A percentile compares a stretch with the other conserved stretches of the same genome.
phyloP scores from a whole-genome alignment of 2,888 invertebrate genomes.

The Polydrusus cervinus region DNA sequence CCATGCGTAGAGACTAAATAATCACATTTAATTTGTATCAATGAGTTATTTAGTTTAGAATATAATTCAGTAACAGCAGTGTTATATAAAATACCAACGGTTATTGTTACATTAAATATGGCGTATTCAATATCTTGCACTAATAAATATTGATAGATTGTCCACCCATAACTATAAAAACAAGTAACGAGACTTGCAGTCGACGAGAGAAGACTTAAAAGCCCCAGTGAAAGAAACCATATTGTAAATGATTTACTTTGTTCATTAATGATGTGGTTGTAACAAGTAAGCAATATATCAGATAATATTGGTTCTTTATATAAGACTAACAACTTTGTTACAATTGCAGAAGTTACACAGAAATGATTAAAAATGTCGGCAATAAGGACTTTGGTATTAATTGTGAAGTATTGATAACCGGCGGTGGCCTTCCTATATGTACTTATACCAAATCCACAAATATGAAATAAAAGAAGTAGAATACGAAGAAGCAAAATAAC shows the following conservation, averaged over 20 bases:
- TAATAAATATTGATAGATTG: neutral
- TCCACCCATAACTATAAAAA: neutral
- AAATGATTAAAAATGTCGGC: neutral
- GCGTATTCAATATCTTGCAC: neutral
- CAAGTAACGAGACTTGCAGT: neutral
- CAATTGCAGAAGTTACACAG: neutral
- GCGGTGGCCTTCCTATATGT: neutral
- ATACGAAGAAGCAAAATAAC: neutral
- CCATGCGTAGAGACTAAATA: neutral
- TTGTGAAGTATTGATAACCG: too few relatives aligned
- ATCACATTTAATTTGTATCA: neutral
- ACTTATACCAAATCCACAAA: neutral
- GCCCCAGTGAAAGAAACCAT: too few relatives aligned
- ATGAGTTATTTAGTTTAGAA: neutral
- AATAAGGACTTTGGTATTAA: neutral
- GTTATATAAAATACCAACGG: neutral
- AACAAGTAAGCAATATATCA: neutral
- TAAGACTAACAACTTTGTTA: neutral
- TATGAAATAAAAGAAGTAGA: neutral
- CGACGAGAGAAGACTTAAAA: too few relatives aligned
- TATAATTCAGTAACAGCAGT: neutral
- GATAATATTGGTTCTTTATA: neutral
- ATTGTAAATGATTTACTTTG: too few relatives aligned
- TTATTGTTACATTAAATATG: neutral
- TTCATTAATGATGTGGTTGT: neutral